phyloP scores from a whole-genome alignment of 1,140 invertebrate species.

The Drosophila tropicalis region DNA sequence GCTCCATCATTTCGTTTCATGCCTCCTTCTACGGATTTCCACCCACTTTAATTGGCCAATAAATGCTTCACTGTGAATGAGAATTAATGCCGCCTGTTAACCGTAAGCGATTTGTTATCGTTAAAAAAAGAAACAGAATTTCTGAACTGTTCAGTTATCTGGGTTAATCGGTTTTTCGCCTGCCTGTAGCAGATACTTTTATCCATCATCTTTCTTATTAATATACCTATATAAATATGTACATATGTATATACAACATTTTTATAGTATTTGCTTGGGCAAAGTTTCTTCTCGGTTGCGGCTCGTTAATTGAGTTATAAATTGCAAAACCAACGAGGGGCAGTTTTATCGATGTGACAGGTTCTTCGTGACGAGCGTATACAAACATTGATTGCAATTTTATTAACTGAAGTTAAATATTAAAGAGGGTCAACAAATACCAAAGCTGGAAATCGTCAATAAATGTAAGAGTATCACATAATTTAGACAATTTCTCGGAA shows the following conservation, averaged over 20 bases:
- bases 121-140: constrained; percentile 50
- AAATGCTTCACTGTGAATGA: constrained; percentile 70
- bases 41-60: constrained; percentile 73
- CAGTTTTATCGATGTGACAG: constrained; percentile 14
- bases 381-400: not conserved
- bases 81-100: constrained; percentile 76
- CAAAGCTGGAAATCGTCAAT: too few species aligned
- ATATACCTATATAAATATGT: constrained; percentile 50
- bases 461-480: too few species aligned
- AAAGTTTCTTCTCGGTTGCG: constrained; percentile 37
- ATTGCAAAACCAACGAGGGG: constrained; percentile 23
- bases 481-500: too few species aligned
- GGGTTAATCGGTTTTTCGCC: constrained; percentile 76
- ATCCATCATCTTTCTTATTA: constrained; percentile 55
- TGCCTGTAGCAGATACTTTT: constrained; percentile 42
- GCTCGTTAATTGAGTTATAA: constrained; percentile 76
- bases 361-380: not conserved
- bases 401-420: constrained; percentile 7
- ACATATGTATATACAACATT: constrained; percentile 30
- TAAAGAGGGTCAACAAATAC: not conserved
- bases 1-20: not conserved
- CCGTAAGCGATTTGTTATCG: constrained; percentile 76
- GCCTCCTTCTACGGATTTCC: not conserved
- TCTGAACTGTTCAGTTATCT: constrained; percentile 39
- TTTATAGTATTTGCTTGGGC: constrained; percentile 60